Evolutionary conservation across 2,797 vertebrate genomes (phyloP), one percentile per base, ranked within the genome.

Genomic region (Myotis pilosus): DNA sequence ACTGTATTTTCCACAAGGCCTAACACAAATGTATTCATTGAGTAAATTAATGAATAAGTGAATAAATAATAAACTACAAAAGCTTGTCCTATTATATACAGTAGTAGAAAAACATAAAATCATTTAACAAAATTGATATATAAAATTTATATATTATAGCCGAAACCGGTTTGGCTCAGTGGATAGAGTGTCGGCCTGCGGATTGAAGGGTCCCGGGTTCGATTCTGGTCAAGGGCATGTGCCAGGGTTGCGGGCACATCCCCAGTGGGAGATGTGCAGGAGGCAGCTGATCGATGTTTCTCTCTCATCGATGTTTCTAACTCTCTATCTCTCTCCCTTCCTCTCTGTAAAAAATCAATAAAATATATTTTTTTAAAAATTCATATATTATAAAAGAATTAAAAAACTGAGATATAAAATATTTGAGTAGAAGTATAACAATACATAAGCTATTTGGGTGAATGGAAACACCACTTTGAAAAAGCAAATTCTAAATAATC

Each of bases 1-100:
- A 28, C 0, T 76, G 10, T 87, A 12, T 83, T 84, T 82, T 36
- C 69, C 57, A 60, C 78, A 53, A 89, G n/a, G 66, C 36, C 60
- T 72, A 55, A 33, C 64, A 57, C 19, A 83, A 41, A 71, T 30
- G 13, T 57, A 53, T 57, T 28, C 60, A 36, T 49, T 93, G 60
- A 87, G 82, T 60, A 94, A 64, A 49, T 81, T 38, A 47, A 80
- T 44, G 17, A 80, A 49, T 72, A 85, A 36, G 23, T 74, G 30
- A 88, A 60, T 76, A 60, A 81, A 44, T 78, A 82, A 86, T 86
- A 68, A 92, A 47, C 68, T 57, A 33, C 5, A 66, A 71, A 97
- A 80, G 7, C 15, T 55, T 62, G 3, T 62, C 22, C 38, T 69
- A 33, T 38, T 82, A 92, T 23, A 83, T 74, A 19, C 82, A 82